phyloP scores from a whole-genome alignment of 2,113 vertebrate genomes.

The Onychostruthus taczanowskii region DNA sequence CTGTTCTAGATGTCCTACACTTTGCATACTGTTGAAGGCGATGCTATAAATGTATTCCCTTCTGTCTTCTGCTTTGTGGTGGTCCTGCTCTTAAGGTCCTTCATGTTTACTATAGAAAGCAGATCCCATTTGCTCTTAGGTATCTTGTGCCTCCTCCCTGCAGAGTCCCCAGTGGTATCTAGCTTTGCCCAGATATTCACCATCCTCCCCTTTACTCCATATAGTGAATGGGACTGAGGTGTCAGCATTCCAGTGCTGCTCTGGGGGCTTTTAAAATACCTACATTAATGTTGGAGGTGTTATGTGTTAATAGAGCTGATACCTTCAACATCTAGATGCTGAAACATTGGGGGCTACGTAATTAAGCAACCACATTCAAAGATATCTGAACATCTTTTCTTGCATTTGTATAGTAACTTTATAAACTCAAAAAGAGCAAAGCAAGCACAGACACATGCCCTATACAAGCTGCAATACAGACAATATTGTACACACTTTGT shows the following conservation, averaged over 20 bases:
- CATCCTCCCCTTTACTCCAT: not conserved
- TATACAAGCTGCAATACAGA: conserved; percentile 66
- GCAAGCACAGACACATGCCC: conserved; percentile 63
- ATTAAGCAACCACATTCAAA: conserved; percentile 46
- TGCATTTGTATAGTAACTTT: conserved; percentile 51
- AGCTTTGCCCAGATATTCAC: not conserved
- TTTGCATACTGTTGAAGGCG: not conserved
- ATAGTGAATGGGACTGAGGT: not conserved
- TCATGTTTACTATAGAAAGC: not conserved
- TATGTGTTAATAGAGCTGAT: not conserved
- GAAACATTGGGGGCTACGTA: conserved; percentile 33
- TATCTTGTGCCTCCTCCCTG: not conserved
- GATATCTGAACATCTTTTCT: conserved; percentile 45
- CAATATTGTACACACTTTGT: conserved; percentile 44
- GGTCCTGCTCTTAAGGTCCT: not conserved
- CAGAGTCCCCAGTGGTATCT: not conserved
- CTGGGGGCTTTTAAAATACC: not conserved
- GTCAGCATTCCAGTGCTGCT: not conserved
- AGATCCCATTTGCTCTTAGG: not conserved
- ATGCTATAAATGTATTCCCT: not conserved
- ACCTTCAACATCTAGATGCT: conserved; percentile 26
- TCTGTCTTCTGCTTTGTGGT: not conserved
- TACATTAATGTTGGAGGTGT: not conserved
- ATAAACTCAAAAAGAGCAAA: conserved; percentile 50
- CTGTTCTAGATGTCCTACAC: conserved; percentile 31